A percentile compares a stretch with the other conserved stretches of the same genome.
Evolutionary conservation across 1,140 invertebrate species (phyloP).

Genomic region (Anastrepha obliqua): DNA sequence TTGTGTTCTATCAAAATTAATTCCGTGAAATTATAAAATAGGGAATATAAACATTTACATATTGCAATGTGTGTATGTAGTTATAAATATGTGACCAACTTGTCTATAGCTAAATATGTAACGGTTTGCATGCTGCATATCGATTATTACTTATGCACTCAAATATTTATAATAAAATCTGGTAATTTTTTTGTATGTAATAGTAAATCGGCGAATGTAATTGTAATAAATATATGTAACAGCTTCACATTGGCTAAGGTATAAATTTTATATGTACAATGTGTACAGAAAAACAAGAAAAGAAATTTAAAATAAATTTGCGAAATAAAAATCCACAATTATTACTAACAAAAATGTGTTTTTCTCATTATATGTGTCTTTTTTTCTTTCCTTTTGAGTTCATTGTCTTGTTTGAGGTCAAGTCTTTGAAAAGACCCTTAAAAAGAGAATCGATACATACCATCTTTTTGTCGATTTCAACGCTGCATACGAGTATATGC

Average conservation of each 20-base stretch:
- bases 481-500: no score
- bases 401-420: no score
- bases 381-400: no score
- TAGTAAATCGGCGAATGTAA: not conserved
- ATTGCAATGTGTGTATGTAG: not conserved
- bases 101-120: not conserved
- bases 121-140: not conserved
- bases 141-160: not conserved
- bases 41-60: not conserved
- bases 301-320: not conserved
- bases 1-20: not conserved
- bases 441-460: no score
- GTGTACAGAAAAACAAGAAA: no score
- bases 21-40: not conserved
- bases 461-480: no score
- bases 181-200: not conserved
- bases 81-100: not conserved
- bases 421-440: no score
- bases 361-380: not conserved
- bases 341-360: slow-evolving; percentile 22
- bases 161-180: not conserved
- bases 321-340: slow-evolving; percentile 31
- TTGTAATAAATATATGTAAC: not conserved
- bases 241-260: not conserved
- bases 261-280: not conserved